These are phyloP conservation scores for Euschistus heros DNA, from an alignment of 1,140 invertebrate genomes.

Conservation along the genomic window DNA sequence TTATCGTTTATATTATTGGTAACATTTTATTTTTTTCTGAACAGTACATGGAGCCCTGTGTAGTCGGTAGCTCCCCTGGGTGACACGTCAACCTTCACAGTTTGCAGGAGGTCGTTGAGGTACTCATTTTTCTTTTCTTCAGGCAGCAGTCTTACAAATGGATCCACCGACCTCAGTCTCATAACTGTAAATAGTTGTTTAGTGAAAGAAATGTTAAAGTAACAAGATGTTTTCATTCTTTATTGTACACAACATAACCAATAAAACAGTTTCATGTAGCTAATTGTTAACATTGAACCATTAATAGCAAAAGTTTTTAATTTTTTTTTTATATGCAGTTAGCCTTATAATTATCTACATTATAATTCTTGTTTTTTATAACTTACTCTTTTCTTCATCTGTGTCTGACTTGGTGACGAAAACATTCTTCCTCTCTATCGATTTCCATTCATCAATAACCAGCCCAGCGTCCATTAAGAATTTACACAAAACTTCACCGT, in stretches of 20 bases:
- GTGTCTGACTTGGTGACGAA: background rate
- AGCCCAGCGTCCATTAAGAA: conserved; percentile 1
- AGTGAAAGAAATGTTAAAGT: too few relatives aligned
- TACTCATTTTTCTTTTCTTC: conserved; percentile 11
- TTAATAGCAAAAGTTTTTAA: too few relatives aligned
- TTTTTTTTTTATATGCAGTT: too few relatives aligned
- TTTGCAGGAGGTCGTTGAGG: conserved; percentile 3
- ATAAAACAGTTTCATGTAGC: too few relatives aligned
- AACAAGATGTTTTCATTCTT: too few relatives aligned
- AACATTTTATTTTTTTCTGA: conserved; percentile 2
- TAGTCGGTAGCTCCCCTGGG: conserved; percentile 20
- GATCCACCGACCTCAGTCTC: conserved; percentile 18
- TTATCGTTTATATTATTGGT: background rate
- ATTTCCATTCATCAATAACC: background rate
- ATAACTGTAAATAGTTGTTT: conserved; percentile 6
- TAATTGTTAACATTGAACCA: background rate
- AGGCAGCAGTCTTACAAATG: conserved; percentile 10
- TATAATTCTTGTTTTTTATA: background rate
- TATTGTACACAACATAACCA: too few relatives aligned
- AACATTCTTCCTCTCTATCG: conserved; percentile 8
- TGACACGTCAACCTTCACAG: background rate
- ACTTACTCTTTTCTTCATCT: conserved; percentile 15
- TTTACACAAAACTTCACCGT: background rate
- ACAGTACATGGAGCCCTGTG: conserved; percentile 7
- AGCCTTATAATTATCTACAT: too few relatives aligned